Evolutionary conservation across 2,113 vertebrate genomes (phyloP).

Genomic region (Bufo gargarizans): DNA sequence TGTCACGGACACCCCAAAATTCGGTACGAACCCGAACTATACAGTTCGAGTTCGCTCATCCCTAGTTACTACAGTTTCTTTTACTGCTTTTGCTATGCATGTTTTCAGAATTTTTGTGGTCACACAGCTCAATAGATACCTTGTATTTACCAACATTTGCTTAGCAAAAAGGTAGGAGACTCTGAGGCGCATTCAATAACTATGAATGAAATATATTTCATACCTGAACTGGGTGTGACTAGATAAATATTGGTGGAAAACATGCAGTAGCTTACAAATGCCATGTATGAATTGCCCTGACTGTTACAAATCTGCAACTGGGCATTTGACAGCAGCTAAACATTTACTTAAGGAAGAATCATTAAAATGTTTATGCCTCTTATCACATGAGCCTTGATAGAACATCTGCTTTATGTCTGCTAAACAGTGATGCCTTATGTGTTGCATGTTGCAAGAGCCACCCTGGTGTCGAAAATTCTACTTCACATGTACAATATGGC

Average conservation of each 20-base stretch:
- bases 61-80: neutral
- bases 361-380: slow-evolving; percentile 36
- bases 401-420: neutral
- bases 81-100: neutral
- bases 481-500: neutral
- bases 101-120: neutral
- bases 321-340: neutral
- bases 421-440: slow-evolving; percentile 7
- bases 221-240: neutral
- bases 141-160: neutral
- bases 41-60: too few species aligned
- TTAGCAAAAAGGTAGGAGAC: neutral
- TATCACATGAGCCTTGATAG: neutral
- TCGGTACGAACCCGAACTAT: too few species aligned
- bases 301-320: neutral
- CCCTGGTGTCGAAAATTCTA: neutral
- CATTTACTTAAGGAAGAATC: slow-evolving; percentile 35
- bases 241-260: neutral
- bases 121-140: neutral
- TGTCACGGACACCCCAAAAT: too few species aligned
- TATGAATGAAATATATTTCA: slow-evolving; percentile 33
- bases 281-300: neutral
- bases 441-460: neutral
- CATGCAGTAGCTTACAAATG: slow-evolving; percentile 7
- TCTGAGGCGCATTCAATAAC: neutral